Percentiles rank a stretch among this genome's conserved stretches.
Conservation (phyloP, 2,113 vertebrate genomes). For the Pachycephala philippinensis region DNA sequence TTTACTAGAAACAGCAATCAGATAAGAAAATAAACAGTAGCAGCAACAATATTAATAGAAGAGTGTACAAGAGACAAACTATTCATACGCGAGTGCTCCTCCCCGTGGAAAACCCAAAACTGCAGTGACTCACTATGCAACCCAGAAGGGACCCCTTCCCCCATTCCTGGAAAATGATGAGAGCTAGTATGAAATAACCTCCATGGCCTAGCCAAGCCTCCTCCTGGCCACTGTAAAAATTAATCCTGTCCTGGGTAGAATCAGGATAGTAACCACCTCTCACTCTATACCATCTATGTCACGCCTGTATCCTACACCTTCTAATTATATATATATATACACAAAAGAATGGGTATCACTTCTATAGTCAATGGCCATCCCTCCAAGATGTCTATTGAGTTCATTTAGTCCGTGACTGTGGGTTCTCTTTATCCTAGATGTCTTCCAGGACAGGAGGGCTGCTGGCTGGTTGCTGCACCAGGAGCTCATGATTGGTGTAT, state of each 20-base stretch:
- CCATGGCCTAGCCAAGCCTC: not conserved
- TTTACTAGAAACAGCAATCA: not conserved
- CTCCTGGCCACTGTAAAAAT: not conserved
- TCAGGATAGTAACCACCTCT: not conserved
- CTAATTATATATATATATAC: rapidly evolving
- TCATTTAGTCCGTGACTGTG: not conserved
- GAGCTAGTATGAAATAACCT: not conserved
- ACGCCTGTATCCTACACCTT: rapidly evolving
- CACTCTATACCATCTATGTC: no score
- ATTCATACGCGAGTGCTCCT: not conserved
- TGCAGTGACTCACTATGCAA: not conserved
- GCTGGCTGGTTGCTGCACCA: not conserved
- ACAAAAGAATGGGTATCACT: not conserved
- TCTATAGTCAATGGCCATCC: rapidly evolving
- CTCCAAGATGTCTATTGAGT: not conserved
- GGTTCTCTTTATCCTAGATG: not conserved
- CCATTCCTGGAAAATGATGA: not conserved
- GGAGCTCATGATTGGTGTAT: rapidly evolving
- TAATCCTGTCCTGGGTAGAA: not conserved
- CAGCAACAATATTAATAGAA: not conserved
- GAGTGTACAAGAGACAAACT: not conserved
- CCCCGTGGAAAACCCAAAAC: not conserved
- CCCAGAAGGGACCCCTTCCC: not conserved
- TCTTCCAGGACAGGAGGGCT: not conserved
- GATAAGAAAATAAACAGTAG: not conserved